These are phyloP conservation scores for Lota lota DNA, from an alignment of 2,113 vertebrate genomes.

Conservation along the genomic window DNA sequence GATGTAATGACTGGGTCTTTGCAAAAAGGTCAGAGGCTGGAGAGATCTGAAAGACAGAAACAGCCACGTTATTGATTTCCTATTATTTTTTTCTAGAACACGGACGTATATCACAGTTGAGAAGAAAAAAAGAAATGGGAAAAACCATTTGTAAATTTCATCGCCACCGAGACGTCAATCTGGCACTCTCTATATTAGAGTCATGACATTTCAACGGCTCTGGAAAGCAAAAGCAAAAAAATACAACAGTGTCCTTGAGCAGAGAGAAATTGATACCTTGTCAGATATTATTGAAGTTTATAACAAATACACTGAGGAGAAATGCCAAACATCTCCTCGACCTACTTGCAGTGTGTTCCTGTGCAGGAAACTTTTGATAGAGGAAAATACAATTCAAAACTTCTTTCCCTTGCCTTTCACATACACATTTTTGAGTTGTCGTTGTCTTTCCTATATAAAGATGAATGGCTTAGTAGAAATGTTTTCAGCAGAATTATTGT, in stretches of 20 bases:
- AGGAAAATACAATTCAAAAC: not conserved
- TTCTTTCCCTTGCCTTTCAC: not conserved
- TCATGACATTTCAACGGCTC: conserved; percentile 56
- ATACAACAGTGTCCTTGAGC: conserved; percentile 52
- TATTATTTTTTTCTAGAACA: conserved; percentile 56
- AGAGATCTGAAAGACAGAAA: conserved; percentile 38
- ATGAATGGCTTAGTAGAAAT: not conserved
- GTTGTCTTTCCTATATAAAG: not conserved
- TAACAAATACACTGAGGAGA: conserved; percentile 46
- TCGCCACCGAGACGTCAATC: conserved; percentile 55
- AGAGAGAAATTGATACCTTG: conserved; percentile 57
- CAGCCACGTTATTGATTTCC: conserved; percentile 66
- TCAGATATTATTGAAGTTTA: conserved; percentile 61
- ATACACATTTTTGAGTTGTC: not conserved
- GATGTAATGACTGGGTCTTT: conserved; percentile 33
- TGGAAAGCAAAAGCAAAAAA: conserved; percentile 11
- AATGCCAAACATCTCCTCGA: conserved; percentile 37
- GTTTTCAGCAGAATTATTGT: not conserved
- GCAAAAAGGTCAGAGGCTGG: conserved; percentile 60
- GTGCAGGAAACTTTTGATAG: conserved; percentile 25
- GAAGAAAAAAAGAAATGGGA: not conserved
- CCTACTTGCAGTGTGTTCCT: conserved; percentile 47
- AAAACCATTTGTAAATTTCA: conserved; percentile 60
- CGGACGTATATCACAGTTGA: conserved; percentile 13
- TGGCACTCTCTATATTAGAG: conserved; percentile 54